phyloP scores from a whole-genome alignment of 1,140 invertebrate species.

The Drosophila pruinosa region DNA sequence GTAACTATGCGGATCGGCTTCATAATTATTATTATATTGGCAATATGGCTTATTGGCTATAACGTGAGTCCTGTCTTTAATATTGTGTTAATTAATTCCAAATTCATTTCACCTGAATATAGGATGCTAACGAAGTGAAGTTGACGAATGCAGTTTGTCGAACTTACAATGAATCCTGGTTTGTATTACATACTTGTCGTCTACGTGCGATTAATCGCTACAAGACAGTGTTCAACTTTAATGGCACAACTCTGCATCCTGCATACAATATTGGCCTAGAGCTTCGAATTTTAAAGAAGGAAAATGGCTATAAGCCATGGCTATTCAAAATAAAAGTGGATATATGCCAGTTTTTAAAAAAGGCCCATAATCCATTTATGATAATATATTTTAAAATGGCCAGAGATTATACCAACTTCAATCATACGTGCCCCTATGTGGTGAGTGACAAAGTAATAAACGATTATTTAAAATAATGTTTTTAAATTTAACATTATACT shows the following conservation, averaged over 20 bases:
- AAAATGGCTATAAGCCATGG: constrained; percentile 12
- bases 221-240: background rate
- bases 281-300: background rate
- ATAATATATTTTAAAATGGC: background rate
- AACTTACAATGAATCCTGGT: background rate
- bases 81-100: no score
- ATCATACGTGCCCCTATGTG: constrained; percentile 6
- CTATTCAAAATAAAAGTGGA: background rate
- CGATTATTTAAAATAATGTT: no score
- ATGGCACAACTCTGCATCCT: background rate
- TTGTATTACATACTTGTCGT: background rate
- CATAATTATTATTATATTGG: no score
- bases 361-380: background rate
- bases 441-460: background rate
- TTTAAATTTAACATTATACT: no score
- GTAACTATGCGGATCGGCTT: no score
- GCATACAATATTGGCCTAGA: background rate
- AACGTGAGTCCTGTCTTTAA: no score
- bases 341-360: constrained; percentile 2
- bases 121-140: background rate
- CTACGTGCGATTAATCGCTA: constrained; percentile 6
- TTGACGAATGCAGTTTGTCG: background rate
- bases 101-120: no score
- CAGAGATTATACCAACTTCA: background rate
- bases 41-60: no score